These are phyloP conservation scores for Sepiola atlantica DNA, from an alignment of 2,888 invertebrate species.

Conservation along the genomic window DNA sequence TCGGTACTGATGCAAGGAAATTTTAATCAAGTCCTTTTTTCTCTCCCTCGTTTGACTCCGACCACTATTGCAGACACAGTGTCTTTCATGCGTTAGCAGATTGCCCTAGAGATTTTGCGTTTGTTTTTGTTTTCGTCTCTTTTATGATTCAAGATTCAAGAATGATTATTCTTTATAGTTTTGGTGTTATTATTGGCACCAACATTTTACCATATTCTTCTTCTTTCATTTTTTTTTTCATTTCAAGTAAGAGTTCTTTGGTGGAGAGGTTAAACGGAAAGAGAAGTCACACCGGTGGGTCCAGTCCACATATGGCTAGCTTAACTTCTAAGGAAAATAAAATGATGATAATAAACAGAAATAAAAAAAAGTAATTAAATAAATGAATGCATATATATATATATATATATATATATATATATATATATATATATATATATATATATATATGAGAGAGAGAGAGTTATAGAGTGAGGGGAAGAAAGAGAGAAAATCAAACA, in stretches of 20 bases:
- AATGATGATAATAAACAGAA: background rate
- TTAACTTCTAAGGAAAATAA: slow-evolving; percentile 32
- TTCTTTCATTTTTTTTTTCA: background rate
- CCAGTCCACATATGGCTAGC: slow-evolving; percentile 32
- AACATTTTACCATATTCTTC: background rate
- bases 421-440: no score
- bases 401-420: no score
- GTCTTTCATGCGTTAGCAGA: slow-evolving; percentile 6
- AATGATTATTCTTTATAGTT: slow-evolving; percentile 24
- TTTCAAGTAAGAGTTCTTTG: background rate
- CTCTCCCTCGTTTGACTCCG: background rate
- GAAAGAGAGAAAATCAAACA: no score
- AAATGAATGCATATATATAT: no score
- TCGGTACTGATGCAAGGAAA: slow-evolving; percentile 16
- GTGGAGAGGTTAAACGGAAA: slow-evolving; percentile 12
- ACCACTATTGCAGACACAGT: slow-evolving; percentile 21
- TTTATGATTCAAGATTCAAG: slow-evolving; percentile 22
- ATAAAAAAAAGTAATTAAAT: background rate
- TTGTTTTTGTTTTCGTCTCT: background rate
- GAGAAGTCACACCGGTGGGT: background rate
- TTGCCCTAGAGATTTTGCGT: background rate
- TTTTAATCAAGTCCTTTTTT: background rate
- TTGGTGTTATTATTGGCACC: background rate
- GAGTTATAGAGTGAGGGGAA: no score
- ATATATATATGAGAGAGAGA: no score